These are phyloP conservation scores for Lepidotrigona ventralis DNA, from an alignment of 1,140 invertebrate species.

Conservation along the genomic window DNA sequence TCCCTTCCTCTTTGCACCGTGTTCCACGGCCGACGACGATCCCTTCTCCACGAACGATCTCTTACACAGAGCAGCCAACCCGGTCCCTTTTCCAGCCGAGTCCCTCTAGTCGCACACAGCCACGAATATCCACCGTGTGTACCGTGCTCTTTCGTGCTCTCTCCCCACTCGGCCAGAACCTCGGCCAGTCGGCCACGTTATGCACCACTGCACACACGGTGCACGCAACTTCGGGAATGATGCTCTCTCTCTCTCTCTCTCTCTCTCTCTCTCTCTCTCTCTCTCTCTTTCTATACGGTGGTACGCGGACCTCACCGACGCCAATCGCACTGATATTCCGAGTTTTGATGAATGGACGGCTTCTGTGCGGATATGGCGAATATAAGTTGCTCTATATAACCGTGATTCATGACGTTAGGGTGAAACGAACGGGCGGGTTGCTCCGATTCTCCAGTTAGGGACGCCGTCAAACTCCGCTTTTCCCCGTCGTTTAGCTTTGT, in stretches of 20 bases:
- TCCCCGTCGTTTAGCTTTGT: not conserved
- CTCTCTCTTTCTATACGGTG: not conserved
- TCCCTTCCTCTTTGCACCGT: constrained; percentile 24
- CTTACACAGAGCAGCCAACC: constrained; percentile 54
- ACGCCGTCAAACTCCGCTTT: not conserved
- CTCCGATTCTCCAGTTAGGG: not conserved
- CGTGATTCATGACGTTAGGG: not conserved
- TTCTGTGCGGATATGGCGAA: not conserved
- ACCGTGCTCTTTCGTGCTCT: constrained; percentile 33
- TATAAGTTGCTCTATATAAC: constrained; percentile 8
- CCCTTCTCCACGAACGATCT: constrained; percentile 62
- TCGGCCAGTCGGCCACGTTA: constrained; percentile 40
- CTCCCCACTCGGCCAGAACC: constrained; percentile 25
- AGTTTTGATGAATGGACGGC: constrained; percentile 27
- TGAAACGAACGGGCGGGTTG: not conserved
- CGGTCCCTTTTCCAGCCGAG: constrained; percentile 61
- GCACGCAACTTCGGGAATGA: constrained; percentile 54
- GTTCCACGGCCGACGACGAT: constrained; percentile 56
- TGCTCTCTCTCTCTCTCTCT: not conserved
- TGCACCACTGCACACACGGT: constrained; percentile 50
- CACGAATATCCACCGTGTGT: constrained; percentile 46
- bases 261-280: too few relatives aligned
- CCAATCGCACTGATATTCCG: constrained; percentile 30
- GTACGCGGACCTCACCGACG: constrained; percentile 12
- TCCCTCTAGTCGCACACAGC: constrained; percentile 34